Conservation (phyloP, 2,113 vertebrate species). For the Galemys pyrenaicus region DNA sequence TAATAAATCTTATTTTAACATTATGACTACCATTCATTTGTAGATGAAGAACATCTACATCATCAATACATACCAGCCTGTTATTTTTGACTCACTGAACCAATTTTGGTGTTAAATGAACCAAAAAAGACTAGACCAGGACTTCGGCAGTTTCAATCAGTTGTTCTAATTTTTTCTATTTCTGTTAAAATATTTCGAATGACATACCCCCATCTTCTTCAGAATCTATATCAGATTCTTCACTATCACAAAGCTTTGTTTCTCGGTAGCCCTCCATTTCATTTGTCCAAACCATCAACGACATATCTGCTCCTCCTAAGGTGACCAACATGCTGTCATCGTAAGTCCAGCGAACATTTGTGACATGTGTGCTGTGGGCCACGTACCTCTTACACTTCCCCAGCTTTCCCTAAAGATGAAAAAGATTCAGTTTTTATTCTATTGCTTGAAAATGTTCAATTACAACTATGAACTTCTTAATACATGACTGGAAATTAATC, state of each 20-base stretch:
- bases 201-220: conserved; percentile 96
- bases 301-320: conserved; percentile 94
- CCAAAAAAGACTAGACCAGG: not conserved
- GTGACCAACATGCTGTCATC: conserved; percentile 95
- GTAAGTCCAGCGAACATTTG: conserved; percentile 95
- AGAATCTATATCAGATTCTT: conserved; percentile 97
- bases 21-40: not conserved
- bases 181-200: not conserved
- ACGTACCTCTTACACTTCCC: conserved; percentile 97
- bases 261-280: conserved; percentile 92
- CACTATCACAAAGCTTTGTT: conserved; percentile 93
- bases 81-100: conserved; percentile 7
- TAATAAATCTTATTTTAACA: not conserved
- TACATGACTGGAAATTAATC: not conserved
- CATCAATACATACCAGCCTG: not conserved
- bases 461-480: conserved; percentile 45
- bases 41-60: conserved; percentile 26
- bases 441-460: not conserved
- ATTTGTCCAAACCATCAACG: conserved; percentile 97
- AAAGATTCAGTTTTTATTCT: conserved; percentile 35
- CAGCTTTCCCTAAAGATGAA: conserved; percentile 91
- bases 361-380: conserved; percentile 97
- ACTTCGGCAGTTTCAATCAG: not conserved
- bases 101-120: not conserved
- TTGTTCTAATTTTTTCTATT: not conserved